phyloP scores from a whole-genome alignment of 2,888 invertebrate genomes.

The Euzetes globulus region DNA sequence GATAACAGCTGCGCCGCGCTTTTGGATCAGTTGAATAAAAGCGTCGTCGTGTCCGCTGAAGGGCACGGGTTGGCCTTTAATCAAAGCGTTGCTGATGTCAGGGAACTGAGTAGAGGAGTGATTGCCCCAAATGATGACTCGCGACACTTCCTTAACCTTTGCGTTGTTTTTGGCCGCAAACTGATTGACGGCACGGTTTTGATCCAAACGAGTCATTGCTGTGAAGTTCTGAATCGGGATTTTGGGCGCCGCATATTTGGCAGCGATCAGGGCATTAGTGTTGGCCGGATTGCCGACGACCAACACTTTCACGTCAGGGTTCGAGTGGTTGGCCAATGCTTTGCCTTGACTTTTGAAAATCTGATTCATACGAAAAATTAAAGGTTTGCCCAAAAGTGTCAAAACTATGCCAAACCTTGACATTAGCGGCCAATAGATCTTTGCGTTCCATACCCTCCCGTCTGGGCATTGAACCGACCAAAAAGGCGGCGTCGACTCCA shows the following conservation, averaged over 20 bases:
- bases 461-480: constrained; percentile 97
- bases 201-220: constrained; percentile 96
- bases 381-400: not conserved
- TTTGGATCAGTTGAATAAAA: constrained; percentile 58
- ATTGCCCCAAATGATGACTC: constrained; percentile 98
- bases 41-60: constrained; percentile 70
- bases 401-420: constrained; percentile 53
- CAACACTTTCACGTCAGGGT: constrained; percentile 82
- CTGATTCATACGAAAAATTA: constrained; percentile 37
- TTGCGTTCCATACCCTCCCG: constrained; percentile 98
- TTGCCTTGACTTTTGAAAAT: constrained; percentile 96
- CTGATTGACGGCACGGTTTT: constrained; percentile 91
- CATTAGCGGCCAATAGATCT: constrained; percentile 92
- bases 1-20: constrained; percentile 94
- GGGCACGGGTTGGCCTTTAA: constrained; percentile 53
- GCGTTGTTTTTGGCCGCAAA: constrained; percentile 49
- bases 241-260: constrained; percentile 81
- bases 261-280: constrained; percentile 92
- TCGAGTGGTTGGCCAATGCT: constrained; percentile 80
- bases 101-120: constrained; percentile 98
- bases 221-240: constrained; percentile 94
- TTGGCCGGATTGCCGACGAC: constrained; percentile 99
- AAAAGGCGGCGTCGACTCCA: constrained; percentile 88
- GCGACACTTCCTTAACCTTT: constrained; percentile 65
- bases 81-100: constrained; percentile 67